phyloP scores from a whole-genome alignment of 2,797 vertebrate species.

The Amazonetta brasiliensis region DNA sequence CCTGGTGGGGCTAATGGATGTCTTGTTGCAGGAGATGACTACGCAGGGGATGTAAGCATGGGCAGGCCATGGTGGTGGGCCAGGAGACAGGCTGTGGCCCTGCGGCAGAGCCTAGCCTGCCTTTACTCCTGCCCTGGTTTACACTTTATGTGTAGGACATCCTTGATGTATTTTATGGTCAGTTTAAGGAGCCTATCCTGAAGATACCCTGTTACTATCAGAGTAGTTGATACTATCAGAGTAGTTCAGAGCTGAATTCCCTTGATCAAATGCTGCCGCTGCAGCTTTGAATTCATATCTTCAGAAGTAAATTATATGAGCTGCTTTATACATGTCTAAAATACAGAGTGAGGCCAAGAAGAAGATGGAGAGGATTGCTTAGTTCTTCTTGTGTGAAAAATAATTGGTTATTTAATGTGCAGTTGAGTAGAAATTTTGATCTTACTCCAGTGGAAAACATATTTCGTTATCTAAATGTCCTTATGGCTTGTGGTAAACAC shows the following conservation, averaged over 20 bases:
- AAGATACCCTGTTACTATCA: background rate
- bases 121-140: background rate
- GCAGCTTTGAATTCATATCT: background rate
- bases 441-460: background rate
- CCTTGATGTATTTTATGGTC: background rate
- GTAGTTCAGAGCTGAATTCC: background rate
- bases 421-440: background rate
- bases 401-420: accelerated
- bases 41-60: accelerated
- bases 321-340: background rate
- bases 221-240: no score
- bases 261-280: background rate
- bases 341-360: accelerated
- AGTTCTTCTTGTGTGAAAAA: background rate
- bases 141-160: no score
- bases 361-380: background rate
- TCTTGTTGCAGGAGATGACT: background rate
- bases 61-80: accelerated
- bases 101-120: accelerated
- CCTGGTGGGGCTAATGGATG: accelerated
- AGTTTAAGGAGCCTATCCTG: background rate
- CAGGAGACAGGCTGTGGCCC: background rate
- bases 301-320: background rate
- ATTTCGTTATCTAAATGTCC: background rate
- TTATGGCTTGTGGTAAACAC: background rate